Base-by-base conservation (phyloP, 2,113 vertebrate genomes). In the Burhinus bistriatus region DNA sequence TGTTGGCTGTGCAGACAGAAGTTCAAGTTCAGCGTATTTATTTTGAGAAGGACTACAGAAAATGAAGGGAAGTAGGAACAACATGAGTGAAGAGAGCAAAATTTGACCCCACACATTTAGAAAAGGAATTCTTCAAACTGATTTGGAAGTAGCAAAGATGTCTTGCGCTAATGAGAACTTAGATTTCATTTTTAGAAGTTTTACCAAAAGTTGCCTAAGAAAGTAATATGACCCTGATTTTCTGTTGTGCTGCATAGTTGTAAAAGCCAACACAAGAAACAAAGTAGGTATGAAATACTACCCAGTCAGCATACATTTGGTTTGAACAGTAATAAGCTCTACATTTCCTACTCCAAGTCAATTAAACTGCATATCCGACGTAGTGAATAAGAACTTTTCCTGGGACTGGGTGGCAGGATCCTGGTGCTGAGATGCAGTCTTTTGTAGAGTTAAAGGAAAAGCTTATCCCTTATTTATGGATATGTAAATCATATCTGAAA, bases 1-100 rank as follows among this genome's bases (percentile, higher is more conserved):
- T 70, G 57, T 89, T 97, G 96, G 95, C 86, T 66, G 27, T 42
- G 20, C 69, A 75, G 69, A 22, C 10, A 84, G n/a, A 84, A 64
- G 64, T 54, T 78, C 72, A 87, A 87, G n/a, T 81, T 96, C 42
- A 92, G 51, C 14, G 7, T 90, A 75, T 89, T 96, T 94, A 72
- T 95, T 96, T 95, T 93, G 69, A 94, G 25, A 88, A 92, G 47
- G 38, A 40, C 51, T 86, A 71, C 49, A 94, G 68, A 91, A 94
- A 96, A 49, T 44, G 47, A 95, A 81, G 90, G 95, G 83, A 95
- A 95, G 59, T n/a, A 27, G 38, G 80, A 95, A 81, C 1, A 0
- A 73, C 47, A 32, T 59, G 47, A 91, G 32, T 34, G 52, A 62
- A 66, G n/a, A 81, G 64, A 94, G 42, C 15, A 81, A 42, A 79